Conservation (phyloP, 2,113 vertebrate species). For the Oostethus manadensis region DNA sequence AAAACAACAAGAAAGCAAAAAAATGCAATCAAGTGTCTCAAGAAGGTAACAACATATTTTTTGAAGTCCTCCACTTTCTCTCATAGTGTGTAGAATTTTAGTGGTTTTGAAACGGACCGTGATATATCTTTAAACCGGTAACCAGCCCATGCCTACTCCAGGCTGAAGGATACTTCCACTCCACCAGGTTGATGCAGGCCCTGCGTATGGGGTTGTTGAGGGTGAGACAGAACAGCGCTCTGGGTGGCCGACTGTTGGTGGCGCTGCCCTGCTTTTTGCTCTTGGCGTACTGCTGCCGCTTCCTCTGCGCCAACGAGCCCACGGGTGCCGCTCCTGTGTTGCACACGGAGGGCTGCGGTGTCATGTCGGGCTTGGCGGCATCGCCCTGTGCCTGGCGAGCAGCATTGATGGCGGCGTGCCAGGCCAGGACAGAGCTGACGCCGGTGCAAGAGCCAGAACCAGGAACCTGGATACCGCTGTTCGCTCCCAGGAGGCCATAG, state of each 20-base stretch:
- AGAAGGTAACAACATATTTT: no score
- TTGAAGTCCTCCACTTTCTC: no score
- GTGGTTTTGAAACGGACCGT: no score
- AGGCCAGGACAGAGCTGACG: conserved; percentile 76
- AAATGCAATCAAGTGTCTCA: no score
- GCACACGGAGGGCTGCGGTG: conserved; percentile 52
- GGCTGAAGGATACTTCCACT: conserved; percentile 97
- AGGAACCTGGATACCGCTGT: conserved; percentile 22
- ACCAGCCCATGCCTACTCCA: background rate
- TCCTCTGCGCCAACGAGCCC: conserved; percentile 92
- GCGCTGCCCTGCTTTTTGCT: conserved; percentile 97
- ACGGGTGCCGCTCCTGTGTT: conserved; percentile 68
- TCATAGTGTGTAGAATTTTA: no score
- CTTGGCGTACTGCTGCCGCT: conserved; percentile 98
- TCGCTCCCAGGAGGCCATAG: conserved; percentile 47
- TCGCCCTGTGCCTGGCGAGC: conserved; percentile 85
- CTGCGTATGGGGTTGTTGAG: conserved; percentile 98
- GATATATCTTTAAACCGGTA: background rate
- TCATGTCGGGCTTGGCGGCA: conserved; percentile 64
- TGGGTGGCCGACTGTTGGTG: conserved; percentile 87
- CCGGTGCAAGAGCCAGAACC: conserved; percentile 6
- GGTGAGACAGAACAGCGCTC: conserved; percentile 96
- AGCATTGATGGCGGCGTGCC: conserved; percentile 91
- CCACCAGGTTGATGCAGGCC: conserved; percentile 98
- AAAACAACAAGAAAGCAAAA: no score